A percentile compares a stretch with the other conserved stretches of the same genome.
Conservation (phyloP, 1,140 invertebrate genomes). For the Drosophila cardini region DNA sequence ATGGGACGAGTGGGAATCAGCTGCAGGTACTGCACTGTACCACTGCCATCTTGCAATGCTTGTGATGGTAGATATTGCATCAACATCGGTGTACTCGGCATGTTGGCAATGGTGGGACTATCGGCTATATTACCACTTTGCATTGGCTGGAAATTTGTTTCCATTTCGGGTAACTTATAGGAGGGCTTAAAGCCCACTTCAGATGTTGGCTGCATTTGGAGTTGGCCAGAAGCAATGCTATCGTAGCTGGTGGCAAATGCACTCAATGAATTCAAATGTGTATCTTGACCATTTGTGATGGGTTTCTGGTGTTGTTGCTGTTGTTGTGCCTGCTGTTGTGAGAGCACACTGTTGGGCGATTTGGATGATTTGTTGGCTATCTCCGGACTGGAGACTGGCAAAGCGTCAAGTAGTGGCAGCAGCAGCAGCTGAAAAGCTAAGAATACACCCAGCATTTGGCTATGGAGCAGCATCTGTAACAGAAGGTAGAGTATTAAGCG, state of each 20-base stretch:
- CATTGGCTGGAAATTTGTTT: slow-evolving; percentile 80
- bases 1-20: slow-evolving; percentile 80
- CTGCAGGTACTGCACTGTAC: slow-evolving; percentile 76
- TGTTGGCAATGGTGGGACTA: slow-evolving; percentile 32
- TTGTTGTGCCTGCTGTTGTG: slow-evolving; percentile 53
- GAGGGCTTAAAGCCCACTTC: slow-evolving; percentile 72
- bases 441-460: slow-evolving; percentile 14
- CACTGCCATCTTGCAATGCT: slow-evolving; percentile 63
- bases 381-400: slow-evolving; percentile 74
- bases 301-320: slow-evolving; percentile 29
- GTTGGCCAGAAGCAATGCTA: slow-evolving; percentile 29
- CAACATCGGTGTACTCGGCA: slow-evolving; percentile 86
- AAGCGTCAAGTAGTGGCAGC: slow-evolving; percentile 20
- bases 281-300: slow-evolving; percentile 46
- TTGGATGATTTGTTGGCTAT: slow-evolving; percentile 64
- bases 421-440: slow-evolving; percentile 44
- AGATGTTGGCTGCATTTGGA: slow-evolving; percentile 35
- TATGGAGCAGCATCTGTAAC: slow-evolving; percentile 52
- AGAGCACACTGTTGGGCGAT: slow-evolving; percentile 58
- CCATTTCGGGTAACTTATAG: slow-evolving; percentile 79
- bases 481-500: slow-evolving; percentile 8
- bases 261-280: slow-evolving; percentile 73
- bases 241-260: slow-evolving; percentile 75
- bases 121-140: slow-evolving; percentile 43
- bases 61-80: slow-evolving; percentile 85